Evolutionary conservation across 2,888 invertebrate species (phyloP), one percentile per base, ranked within the genome.

Genomic region (Lydus trimaculatus): DNA sequence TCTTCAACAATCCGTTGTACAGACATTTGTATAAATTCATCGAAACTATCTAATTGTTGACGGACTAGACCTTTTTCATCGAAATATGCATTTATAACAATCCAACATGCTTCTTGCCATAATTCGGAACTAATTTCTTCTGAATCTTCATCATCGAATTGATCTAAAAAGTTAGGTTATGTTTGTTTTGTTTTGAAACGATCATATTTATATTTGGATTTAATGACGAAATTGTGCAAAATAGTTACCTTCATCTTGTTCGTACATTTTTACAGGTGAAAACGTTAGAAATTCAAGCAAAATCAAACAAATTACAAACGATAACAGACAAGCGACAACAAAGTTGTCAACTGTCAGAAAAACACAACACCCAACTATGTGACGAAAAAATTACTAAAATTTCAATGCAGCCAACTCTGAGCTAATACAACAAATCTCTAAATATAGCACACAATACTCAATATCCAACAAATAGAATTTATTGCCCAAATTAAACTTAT

Each of bases 91-190:
- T 98, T 98, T 82, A 99, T 99, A 71, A 99, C 99, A 82, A 99
- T 98, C 99, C 99, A 99, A 82, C 99, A 99, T 58, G 99, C 99
- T 88, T 99, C 99, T 86, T 99, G 99, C 99, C 99, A 99, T 74
- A 99, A 87, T 84, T 99, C 99, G 7, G 97, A 94, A 36, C 97
- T 96, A 80, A 99, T 98, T 87, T 99, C 99, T 85, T 97, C 98
- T 13, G 91, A 91, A 83, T 95, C 95, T 81, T 95, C 94, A 81
- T 96, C 95, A 75, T 95, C 95, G 84, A 90, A 93, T 77, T 84
- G 84, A 71, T 86, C 85, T 82, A 61, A 2, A 20, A 20, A 8
- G 20, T 48, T 63, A 5, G n/a, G 31, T 59, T 59, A 59, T 59
- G 56, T 28, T 13, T 20, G 31, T 17, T 25, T n/a, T 20, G n/a